Base-by-base conservation (phyloP, 2,113 vertebrate species). In the Chaenocephalus aceratus region DNA sequence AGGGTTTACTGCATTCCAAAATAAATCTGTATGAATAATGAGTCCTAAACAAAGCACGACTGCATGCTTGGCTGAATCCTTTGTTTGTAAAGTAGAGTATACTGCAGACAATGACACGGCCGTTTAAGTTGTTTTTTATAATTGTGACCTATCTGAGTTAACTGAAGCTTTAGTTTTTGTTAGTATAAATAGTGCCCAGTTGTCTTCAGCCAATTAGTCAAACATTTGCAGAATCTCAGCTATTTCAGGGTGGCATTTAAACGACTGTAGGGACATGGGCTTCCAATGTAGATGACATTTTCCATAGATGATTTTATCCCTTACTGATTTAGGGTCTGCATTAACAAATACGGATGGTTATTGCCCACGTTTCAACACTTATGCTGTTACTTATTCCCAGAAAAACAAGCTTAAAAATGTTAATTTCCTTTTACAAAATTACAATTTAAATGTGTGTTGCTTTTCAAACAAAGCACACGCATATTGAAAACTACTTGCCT, bases 161-260 rank as follows among this genome's bases (percentile, higher is more conserved):
- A 80, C 52, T 44, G 23, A 51, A 79, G 65, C 36, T 44, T 51
- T 45, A 45, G 60, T 11, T 70, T 30, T 9, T 72, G 10, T 57
- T 54, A 23, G 51, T 59, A 59, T 76, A 79, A 72, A 81, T 79
- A 73, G 75, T 77, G 23, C n/a, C 72, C 81, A 76, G 71, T 88
- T 89, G 77, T 87, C 79, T 88, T 23, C 46, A n/a, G 81, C 52
- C 82, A 78, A 86, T 89, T 85, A 75, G 75, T 73, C 46, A 73
- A 75, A 79, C 75, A 86, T 88, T 86, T 79, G 75, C 59, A 91
- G 79, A 84, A 91, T 89, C 71, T 83, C 74, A 83, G 45, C 51
- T 82, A 88, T 92, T 88, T 79, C 64, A 68, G 62, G 59, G 80
- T 34, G 52, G 54, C 84, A 52, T 75, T 75, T 64, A 49, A 66